These are phyloP conservation scores for Physocephala rufipes DNA, from an alignment of 2,888 invertebrate species.

Conservation along the genomic window DNA sequence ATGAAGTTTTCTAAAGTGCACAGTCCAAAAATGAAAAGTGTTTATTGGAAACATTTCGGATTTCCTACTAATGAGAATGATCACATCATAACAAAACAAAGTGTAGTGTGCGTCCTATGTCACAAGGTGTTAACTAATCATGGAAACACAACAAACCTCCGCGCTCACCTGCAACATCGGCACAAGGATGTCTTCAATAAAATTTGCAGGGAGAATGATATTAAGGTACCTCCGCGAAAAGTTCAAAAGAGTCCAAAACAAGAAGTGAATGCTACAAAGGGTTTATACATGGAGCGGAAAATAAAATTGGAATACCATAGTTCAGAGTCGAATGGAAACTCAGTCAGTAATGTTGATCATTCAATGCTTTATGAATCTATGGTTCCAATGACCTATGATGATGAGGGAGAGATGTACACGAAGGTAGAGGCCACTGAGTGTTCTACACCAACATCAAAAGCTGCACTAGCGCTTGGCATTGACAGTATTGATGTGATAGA, in stretches of 20 bases:
- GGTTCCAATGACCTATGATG: slow-evolving; percentile 62
- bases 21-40: slow-evolving; percentile 64
- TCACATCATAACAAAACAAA: slow-evolving; percentile 63
- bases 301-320: slow-evolving; percentile 43
- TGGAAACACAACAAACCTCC: slow-evolving; percentile 64
- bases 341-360: slow-evolving; percentile 52
- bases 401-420: slow-evolving; percentile 48
- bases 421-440: slow-evolving; percentile 47
- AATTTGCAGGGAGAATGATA: slow-evolving; percentile 57
- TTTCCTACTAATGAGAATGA: slow-evolving; percentile 63
- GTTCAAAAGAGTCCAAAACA: slow-evolving; percentile 35
- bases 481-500: slow-evolving; percentile 40
- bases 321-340: slow-evolving; percentile 46
- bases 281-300: slow-evolving; percentile 38
- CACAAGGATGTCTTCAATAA: slow-evolving; percentile 60
- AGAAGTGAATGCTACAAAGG: slow-evolving; percentile 10
- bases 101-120: slow-evolving; percentile 62
- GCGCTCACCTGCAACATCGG: slow-evolving; percentile 61
- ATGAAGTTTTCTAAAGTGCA: slow-evolving; percentile 61
- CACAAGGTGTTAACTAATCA: slow-evolving; percentile 61
- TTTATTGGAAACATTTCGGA: slow-evolving; percentile 65
- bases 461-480: slow-evolving; percentile 43
- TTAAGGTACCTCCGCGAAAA: slow-evolving; percentile 59
- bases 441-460: slow-evolving; percentile 48
- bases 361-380: slow-evolving; percentile 58